Base-by-base conservation (phyloP, 1,140 invertebrate genomes). In the Orchesella cincta region DNA sequence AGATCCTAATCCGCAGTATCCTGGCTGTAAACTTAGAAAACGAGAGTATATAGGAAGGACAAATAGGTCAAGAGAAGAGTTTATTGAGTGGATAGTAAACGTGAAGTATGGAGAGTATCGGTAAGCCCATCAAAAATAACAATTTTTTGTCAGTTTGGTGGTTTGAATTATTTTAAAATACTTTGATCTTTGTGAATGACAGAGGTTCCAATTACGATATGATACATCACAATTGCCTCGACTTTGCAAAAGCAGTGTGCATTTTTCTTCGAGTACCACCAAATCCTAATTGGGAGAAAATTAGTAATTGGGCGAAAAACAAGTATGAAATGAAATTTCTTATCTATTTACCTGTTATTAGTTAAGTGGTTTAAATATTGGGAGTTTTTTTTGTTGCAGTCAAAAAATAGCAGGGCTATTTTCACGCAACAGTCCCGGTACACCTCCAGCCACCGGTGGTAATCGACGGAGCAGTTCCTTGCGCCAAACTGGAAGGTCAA, bases 31-130 rank as follows among this genome's bases (percentile, higher is more conserved):
- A 23, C 57, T 81, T 31, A 70, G 81, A 34, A 77, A 57, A 52
- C 18, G 72, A 0, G 81, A 81, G n/a, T 14, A 23, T 46, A n/a
- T 81, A 8, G 81, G 81, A n/a, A 74, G 28, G 1, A 80, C 81
- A 20, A 12, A 1, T 0, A 77, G 52, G n/a, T 28, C 52, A 1
- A 29, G 73, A 20, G 77, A 81, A 33, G 78, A 62, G 64, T 81
- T 81, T 77, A 72, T 79, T 28, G 46, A 29, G 23, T 81, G 81
- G 81, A 23, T 81, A 1, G 75, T 70, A 3, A 75, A 80, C n/a
- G 31, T 57, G 28, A 77, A 81, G 29, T 54, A 76, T n/a, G 76
- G 51, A 29, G 46, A 71, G n/a, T 80, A 70, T 51, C 51, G 51
- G 78, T 79, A 35, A 46, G 16, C 64, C 3, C 26, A 16, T 36